Conservation (phyloP, 2,113 vertebrate species). For the Falcunculus frontatus region DNA sequence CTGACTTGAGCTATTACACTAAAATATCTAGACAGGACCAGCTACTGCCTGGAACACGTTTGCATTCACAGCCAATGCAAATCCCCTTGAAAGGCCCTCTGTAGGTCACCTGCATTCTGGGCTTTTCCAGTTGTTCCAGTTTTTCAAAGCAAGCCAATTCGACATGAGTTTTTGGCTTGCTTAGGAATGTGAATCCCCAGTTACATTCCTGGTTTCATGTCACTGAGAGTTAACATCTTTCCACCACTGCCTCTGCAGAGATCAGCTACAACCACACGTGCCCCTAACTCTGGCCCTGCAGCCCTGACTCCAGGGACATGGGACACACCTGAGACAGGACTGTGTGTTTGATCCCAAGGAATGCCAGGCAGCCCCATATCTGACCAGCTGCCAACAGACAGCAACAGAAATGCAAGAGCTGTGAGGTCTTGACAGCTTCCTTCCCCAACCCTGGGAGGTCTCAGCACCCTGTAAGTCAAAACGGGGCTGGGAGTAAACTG, state of each 20-base stretch:
- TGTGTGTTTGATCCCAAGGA: background rate
- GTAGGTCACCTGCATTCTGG: background rate
- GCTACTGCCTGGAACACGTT: background rate
- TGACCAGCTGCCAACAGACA: background rate
- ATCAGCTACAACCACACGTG: background rate
- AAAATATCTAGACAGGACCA: background rate
- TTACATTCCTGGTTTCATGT: background rate
- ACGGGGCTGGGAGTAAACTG: background rate
- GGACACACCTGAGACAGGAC: background rate
- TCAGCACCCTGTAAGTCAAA: background rate
- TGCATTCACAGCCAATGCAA: background rate
- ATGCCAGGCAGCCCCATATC: background rate
- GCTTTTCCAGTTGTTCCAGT: background rate
- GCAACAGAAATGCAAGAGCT: background rate
- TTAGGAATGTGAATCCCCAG: background rate
- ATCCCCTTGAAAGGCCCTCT: background rate
- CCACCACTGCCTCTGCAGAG: background rate
- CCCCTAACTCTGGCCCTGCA: background rate
- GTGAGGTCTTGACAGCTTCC: background rate
- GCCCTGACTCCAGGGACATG: fast-evolving
- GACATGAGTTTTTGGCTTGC: background rate
- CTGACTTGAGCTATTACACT: background rate
- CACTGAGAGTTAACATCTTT: background rate
- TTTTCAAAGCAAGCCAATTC: background rate
- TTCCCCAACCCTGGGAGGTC: background rate